Conservation (phyloP, 2,797 vertebrate species). For the Orientallactaga sibirica region DNA sequence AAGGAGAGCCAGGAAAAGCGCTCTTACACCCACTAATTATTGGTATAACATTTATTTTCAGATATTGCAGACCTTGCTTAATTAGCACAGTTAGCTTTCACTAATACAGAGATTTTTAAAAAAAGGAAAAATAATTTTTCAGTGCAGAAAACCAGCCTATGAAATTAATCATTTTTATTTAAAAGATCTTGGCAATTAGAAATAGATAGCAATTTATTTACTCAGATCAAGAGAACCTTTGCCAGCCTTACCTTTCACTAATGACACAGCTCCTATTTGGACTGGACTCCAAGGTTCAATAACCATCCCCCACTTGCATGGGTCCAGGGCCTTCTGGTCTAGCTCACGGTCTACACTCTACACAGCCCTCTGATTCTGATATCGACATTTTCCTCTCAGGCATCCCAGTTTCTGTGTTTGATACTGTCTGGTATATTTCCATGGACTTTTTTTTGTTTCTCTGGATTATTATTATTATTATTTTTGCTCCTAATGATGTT, state of each 20-base stretch:
- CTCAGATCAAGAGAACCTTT: not conserved
- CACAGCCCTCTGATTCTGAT: not conserved
- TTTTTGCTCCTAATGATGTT: not conserved
- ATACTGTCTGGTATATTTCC: not conserved
- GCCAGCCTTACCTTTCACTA: not conserved
- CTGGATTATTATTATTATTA: not conserved
- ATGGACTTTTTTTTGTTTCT: no score
- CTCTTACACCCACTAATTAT: not conserved
- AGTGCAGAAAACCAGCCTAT: not conserved
- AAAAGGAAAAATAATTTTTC: slow-evolving; percentile 8
- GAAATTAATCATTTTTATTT: not conserved
- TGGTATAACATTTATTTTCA: not conserved
- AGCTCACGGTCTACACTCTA: not conserved
- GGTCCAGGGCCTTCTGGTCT: not conserved
- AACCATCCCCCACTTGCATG: rapidly evolving
- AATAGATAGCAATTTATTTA: not conserved
- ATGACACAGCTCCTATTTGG: not conserved
- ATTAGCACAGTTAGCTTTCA: not conserved
- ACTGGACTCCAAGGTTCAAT: not conserved
- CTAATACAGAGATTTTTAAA: not conserved
- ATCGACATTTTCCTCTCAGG: not conserved
- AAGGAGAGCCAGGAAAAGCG: not conserved
- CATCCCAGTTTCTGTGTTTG: slow-evolving; percentile 1
- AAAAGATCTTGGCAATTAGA: not conserved
- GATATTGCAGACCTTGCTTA: not conserved